Conservation (phyloP, 2,888 invertebrate species). For the Carpatolechia fugitivella region DNA sequence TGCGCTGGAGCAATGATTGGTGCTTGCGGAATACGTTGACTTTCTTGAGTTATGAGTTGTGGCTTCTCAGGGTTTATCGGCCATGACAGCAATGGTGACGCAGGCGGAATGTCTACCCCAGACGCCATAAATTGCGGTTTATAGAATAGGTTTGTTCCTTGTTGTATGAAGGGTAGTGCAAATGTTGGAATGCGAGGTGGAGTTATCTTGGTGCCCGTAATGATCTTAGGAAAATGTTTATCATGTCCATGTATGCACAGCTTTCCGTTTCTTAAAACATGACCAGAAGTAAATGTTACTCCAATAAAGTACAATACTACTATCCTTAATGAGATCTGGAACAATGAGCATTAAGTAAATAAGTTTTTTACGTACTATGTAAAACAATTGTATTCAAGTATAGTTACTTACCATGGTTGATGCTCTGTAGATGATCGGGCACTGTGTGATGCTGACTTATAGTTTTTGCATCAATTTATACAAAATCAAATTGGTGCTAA, state of each 20-base stretch:
- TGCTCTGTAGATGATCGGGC: constrained; percentile 9
- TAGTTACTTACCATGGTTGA: constrained; percentile 28
- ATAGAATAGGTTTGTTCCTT: constrained; percentile 45
- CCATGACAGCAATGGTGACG: not conserved
- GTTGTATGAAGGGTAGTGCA: constrained; percentile 29
- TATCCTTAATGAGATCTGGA: constrained; percentile 29
- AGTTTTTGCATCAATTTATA: constrained; percentile 20
- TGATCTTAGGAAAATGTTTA: no score
- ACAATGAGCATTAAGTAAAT: not conserved
- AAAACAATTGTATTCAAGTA: not conserved
- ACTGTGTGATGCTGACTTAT: constrained; percentile 19
- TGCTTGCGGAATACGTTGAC: not conserved
- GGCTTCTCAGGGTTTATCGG: not conserved
- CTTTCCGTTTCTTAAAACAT: constrained; percentile 25
- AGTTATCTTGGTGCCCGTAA: no score
- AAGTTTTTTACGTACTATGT: not conserved
- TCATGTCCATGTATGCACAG: constrained; percentile 13
- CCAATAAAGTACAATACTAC: constrained; percentile 34
- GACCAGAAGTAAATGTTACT: constrained; percentile 25
- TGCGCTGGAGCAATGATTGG: not conserved
- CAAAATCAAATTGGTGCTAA: constrained; percentile 2
- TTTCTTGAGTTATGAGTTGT: not conserved
- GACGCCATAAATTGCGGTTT: constrained; percentile 37
- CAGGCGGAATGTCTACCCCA: not conserved
- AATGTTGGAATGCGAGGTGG: not conserved